phyloP scores from a whole-genome alignment of 2,113 vertebrate species.

The Zapus hudsonius region DNA sequence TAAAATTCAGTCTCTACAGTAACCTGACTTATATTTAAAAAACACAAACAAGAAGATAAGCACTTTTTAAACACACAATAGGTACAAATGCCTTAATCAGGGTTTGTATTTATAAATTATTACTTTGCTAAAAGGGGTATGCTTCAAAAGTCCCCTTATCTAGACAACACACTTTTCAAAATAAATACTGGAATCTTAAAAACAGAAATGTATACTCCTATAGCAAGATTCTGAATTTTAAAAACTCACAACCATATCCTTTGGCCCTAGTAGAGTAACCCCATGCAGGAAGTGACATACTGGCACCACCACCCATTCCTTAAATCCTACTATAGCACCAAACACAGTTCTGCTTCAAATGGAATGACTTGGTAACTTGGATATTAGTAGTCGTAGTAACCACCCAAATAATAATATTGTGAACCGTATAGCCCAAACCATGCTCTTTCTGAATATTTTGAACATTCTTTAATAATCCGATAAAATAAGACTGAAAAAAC shows the following conservation, averaged over 20 bases:
- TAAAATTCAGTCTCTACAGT: conserved; percentile 31
- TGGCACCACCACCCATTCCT: background rate
- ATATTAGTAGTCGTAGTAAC: background rate
- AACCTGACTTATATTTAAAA: conserved; percentile 30
- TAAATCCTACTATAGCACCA: background rate
- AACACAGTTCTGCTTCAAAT: background rate
- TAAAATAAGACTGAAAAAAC: background rate
- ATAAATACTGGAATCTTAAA: conserved; percentile 8
- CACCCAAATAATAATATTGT: background rate
- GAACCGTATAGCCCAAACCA: background rate
- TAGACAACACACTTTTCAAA: background rate
- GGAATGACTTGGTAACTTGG: background rate
- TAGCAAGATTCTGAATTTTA: background rate
- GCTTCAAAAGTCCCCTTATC: background rate
- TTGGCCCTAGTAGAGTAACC: fast-evolving
- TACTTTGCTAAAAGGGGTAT: background rate
- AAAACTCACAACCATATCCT: background rate
- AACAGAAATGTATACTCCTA: background rate
- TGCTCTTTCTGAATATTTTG: background rate
- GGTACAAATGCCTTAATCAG: background rate
- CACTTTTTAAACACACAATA: background rate
- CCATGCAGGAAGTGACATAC: background rate
- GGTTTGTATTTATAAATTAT: background rate
- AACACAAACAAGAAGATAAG: background rate
- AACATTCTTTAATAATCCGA: background rate